Evolutionary conservation across 2,797 vertebrate species (phyloP).

Genomic region (Knipowitschia caucasica): DNA sequence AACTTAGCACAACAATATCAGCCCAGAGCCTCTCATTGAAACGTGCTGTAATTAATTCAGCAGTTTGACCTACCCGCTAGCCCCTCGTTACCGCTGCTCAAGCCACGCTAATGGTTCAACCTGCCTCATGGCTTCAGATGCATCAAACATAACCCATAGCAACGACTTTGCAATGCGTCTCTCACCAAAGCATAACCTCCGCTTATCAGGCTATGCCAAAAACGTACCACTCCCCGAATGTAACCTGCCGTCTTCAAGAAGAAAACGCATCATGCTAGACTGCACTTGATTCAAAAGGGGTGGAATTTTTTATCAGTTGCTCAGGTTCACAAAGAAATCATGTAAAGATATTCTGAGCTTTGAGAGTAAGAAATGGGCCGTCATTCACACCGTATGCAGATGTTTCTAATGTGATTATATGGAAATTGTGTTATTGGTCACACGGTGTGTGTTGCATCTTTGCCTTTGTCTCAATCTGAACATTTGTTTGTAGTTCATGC

Average conservation of each 20-base stretch:
- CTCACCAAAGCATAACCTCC: slow-evolving; percentile 21
- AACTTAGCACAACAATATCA: slow-evolving; percentile 78
- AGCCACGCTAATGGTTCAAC: slow-evolving; percentile 49
- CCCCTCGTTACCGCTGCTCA: slow-evolving; percentile 49
- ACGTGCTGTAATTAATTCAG: slow-evolving; percentile 71
- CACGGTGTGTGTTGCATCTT: slow-evolving; percentile 38
- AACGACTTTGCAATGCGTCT: slow-evolving; percentile 49
- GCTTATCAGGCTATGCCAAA: slow-evolving; percentile 19
- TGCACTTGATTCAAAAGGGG: slow-evolving; percentile 64
- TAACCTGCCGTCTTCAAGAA: slow-evolving; percentile 37
- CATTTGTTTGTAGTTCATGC: slow-evolving; percentile 83
- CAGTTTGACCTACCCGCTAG: slow-evolving; percentile 74
- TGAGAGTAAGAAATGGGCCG: slow-evolving; percentile 29
- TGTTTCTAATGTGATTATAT: slow-evolving; percentile 52
- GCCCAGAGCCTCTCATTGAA: slow-evolving; percentile 62
- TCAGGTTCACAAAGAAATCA: slow-evolving; percentile 45
- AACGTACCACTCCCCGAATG: slow-evolving; percentile 18
- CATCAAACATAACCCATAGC: slow-evolving; percentile 46
- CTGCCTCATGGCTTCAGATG: slow-evolving; percentile 50
- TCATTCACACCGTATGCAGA: slow-evolving; percentile 69
- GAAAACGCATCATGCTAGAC: slow-evolving; percentile 69
- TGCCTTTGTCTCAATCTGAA: slow-evolving; percentile 75
- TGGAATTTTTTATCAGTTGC: slow-evolving; percentile 51
- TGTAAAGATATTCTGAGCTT: slow-evolving; percentile 36
- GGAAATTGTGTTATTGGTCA: slow-evolving; percentile 40